Evolutionary conservation across 2,888 invertebrate species (phyloP).

Genomic region (Clitarchus hookeri): DNA sequence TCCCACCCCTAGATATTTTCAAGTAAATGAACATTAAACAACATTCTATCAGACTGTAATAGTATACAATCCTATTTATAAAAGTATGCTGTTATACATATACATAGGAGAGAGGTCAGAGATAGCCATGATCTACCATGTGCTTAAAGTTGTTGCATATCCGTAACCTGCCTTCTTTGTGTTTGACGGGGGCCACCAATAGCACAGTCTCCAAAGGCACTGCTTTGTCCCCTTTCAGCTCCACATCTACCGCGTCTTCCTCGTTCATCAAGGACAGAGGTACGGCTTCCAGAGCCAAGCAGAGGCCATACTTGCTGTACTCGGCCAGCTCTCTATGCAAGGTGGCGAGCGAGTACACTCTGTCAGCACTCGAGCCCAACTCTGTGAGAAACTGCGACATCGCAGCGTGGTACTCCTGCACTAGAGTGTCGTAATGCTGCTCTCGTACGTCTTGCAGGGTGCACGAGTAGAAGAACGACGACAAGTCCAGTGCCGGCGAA

Average conservation of each 20-base stretch:
- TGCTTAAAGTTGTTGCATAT: constrained; percentile 69
- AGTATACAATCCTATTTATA: too few relatives aligned
- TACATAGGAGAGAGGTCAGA: constrained; percentile 50
- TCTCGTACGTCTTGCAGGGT: constrained; percentile 59
- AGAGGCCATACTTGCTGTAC: constrained; percentile 62
- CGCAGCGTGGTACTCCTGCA: constrained; percentile 52
- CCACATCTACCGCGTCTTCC: constrained; percentile 62
- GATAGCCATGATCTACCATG: constrained; percentile 65
- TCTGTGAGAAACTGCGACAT: constrained; percentile 60
- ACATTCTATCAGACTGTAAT: too few relatives aligned
- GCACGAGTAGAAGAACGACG: constrained; percentile 31
- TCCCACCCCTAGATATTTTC: too few relatives aligned
- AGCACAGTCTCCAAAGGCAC: constrained; percentile 67
- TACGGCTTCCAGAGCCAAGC: constrained; percentile 64
- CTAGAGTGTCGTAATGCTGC: constrained; percentile 61
- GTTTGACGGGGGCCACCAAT: constrained; percentile 64
- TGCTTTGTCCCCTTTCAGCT: constrained; percentile 59
- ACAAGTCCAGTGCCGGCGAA: constrained; percentile 33
- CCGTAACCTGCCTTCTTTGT: constrained; percentile 62
- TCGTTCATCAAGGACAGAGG: constrained; percentile 62
- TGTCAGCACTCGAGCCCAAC: constrained; percentile 64
- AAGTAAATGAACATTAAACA: too few relatives aligned
- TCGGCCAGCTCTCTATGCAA: constrained; percentile 62
- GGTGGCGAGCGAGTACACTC: constrained; percentile 58
- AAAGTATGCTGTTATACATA: too few relatives aligned